Evolutionary conservation across 2,888 invertebrate species (phyloP).

Genomic region (Xestia c-nigrum): DNA sequence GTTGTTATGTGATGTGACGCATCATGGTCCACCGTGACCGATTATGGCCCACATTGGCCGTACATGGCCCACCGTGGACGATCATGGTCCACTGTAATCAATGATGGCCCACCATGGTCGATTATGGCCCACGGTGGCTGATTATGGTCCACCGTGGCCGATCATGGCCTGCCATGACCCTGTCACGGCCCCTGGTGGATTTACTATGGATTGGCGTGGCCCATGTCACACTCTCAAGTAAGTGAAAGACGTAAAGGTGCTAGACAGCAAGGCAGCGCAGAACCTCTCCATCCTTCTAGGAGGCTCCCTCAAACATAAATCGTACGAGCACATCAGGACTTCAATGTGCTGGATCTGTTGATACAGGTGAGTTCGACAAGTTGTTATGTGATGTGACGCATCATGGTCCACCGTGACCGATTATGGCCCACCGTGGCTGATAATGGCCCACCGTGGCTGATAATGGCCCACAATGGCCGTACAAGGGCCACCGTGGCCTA

Average conservation of each 20-base stretch:
- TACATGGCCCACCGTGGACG: neutral
- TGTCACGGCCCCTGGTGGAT: no score
- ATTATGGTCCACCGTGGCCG: neutral
- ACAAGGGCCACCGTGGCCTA: neutral
- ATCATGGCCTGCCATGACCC: no score
- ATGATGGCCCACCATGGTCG: neutral
- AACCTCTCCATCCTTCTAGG: constrained; percentile 96
- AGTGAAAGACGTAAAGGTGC: constrained; percentile 96
- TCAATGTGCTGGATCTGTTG: constrained; percentile 97
- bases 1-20: neutral
- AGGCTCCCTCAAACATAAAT: constrained; percentile 96
- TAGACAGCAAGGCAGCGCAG: constrained; percentile 98
- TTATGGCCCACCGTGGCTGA: no score
- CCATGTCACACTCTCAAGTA: constrained; percentile 95
- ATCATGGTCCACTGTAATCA: neutral
- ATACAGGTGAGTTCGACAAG: constrained; percentile 91
- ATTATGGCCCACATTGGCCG: no score
- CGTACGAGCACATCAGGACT: constrained; percentile 94
- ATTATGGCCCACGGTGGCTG: neutral
- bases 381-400: neutral
- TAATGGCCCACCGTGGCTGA: neutral
- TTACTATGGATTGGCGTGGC: no score
- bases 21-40: neutral
- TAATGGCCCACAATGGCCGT: neutral
- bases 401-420: neutral